Base-by-base conservation (phyloP, 2,113 vertebrate species). In the Gymnocephalus cernua region DNA sequence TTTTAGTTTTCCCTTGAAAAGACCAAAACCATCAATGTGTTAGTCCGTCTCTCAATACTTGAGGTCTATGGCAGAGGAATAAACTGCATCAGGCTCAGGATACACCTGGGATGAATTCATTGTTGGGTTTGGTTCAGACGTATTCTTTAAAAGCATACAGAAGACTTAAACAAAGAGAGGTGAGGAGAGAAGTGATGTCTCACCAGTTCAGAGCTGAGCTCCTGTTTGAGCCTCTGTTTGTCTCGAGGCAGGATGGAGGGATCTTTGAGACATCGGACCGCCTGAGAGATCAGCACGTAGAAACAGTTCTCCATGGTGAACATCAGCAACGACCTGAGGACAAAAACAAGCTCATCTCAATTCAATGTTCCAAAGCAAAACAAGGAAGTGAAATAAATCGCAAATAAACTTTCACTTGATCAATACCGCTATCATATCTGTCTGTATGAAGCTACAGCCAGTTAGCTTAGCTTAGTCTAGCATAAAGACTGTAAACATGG, bases 291-390 rank as follows among this genome's bases (percentile, higher is more conserved):
- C 86, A 99, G 94, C 92, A 99, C 95, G 87, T 99, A 99, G 94
- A 99, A 99, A 86, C 98, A 99, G 95, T 99, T 99, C 71, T 99
- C 98, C 96, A 99, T 99, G 54, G 96, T 97, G 89, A 99, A 99
- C 96, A 97, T 96, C 77, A 99, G 95, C 80, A 99, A 90, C 2
- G 97, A 97, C 96, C 98, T 99, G 88, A 0, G 13, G 15, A 18
- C 9, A 58, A 58, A 38, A n/a, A 4, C n/a, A 6, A 13, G 11
- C 6, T 18, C 1, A 15, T n/a, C 1, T 15, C 10, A 29, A 29
- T 11, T 18, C 6, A 19, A 73, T 21, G 5, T 4, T 29, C 12
- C 19, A 13, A 6, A 35, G 13, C 27, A 6, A 47, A 56, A 44
- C 11, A 47, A 38, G 23, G 19, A 16, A 29, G 35, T 38, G 0